phyloP scores from a whole-genome alignment of 2,888 invertebrate genomes.

The Troides aeacus region DNA sequence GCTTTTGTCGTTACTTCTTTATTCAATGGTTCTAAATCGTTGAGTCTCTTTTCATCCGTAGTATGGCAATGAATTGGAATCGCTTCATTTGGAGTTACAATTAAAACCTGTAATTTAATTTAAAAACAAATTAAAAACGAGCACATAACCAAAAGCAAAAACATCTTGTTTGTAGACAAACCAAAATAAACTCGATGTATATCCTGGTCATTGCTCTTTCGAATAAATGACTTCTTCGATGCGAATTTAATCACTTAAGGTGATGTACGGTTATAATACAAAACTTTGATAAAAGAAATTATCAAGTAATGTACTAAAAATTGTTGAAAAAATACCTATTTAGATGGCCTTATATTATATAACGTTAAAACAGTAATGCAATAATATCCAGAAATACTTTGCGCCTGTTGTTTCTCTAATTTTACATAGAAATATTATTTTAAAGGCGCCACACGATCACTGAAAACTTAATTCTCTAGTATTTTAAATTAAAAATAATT shows the following conservation, averaged over 20 bases:
- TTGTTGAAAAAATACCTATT: too few relatives aligned
- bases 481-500: too few relatives aligned
- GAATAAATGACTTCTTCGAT: slow-evolving; percentile 38
- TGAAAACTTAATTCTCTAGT: too few relatives aligned
- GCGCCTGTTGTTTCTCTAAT: too few relatives aligned
- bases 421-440: too few relatives aligned
- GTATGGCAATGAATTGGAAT: slow-evolving; percentile 33
- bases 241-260: slow-evolving; percentile 46
- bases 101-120: slow-evolving; percentile 41
- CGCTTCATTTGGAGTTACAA: slow-evolving; percentile 33
- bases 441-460: too few relatives aligned
- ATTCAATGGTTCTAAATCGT: slow-evolving; percentile 11
- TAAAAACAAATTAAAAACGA: not conserved
- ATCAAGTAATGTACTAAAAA: too few relatives aligned
- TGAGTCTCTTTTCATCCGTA: slow-evolving; percentile 12
- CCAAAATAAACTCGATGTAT: slow-evolving; percentile 47
- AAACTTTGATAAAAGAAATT: not conserved
- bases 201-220: slow-evolving; percentile 57
- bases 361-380: too few relatives aligned
- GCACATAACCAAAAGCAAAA: not conserved
- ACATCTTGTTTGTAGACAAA: slow-evolving; percentile 39
- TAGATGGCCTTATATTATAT: too few relatives aligned
- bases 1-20: not conserved
- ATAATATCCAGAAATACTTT: too few relatives aligned
- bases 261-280: slow-evolving; percentile 35